Evolutionary conservation across 2,797 vertebrate genomes (phyloP), one percentile per base, ranked within the genome.

Genomic region (Paramormyrops hopkinsi): DNA sequence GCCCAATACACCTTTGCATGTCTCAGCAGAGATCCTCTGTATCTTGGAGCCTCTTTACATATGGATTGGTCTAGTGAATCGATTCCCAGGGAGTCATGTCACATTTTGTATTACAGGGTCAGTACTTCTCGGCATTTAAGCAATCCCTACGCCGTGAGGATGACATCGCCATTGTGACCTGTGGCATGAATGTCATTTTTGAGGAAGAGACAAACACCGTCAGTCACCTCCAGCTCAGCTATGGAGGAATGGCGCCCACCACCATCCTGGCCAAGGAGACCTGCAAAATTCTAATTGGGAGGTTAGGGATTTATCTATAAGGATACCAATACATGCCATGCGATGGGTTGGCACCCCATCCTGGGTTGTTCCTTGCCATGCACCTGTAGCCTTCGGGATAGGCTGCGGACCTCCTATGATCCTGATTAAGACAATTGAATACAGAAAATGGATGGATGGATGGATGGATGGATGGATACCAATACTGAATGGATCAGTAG

Each of bases 51-150:
- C 44, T 73, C 17, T 17, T 50, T 41, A 65, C 56, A 83, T 59
- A 8, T 11, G 37, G 17, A 33, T 86, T 8, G 25, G 37, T n/a
- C 33, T 44, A 44, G 37, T 8, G 37, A 76, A 19, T 76, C 29
- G 33, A 37, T 86, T 50, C 65, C 51, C 53, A 14, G n/a, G 8
- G 41, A 84, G 22, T 37, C 44, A 5, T 8, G 37, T 19, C 54
- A 14, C 19, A 56, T 88, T 14, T 50, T 54, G 33, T 91, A 25
- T 88, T 93, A 9, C 53, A 97, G 97, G 95, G 95, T 54, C 97
- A 97, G 92, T 97, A 96, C 89, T 96, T 97, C 90, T 97, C 96
- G 87, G 96, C 97, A 22, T 98, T 96, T 91, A 97, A 97, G 91
- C 97, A 97, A 90, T 96, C 97, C 46, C 95, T 94, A 5, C 95